Base-by-base conservation (phyloP, 2,797 vertebrate species). In the Parauchenoglanis ngamensis region DNA sequence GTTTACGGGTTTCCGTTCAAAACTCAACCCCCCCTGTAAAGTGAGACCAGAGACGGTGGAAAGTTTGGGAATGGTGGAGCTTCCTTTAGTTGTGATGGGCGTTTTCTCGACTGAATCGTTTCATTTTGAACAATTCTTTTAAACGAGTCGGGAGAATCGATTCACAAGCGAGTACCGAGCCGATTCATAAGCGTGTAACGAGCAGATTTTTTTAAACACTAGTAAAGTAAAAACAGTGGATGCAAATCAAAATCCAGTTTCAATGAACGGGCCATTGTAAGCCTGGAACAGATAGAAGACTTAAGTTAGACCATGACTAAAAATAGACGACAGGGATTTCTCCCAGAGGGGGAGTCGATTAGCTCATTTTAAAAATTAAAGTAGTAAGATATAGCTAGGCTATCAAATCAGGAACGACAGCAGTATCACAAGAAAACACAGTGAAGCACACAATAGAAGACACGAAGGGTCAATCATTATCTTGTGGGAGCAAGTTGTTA, bases 1-100 rank as follows among this genome's bases (percentile, higher is more conserved):
- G 67, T 87, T 90, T 89, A 87, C 87, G 56, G 73, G 67, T 83
- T 83, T 83, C 87, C 86, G 72, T 54, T 40, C 59, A 67, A 73
- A 85, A 63, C 56, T 52, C 40, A 17, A 7, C 44, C 85, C 85
- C 82, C 67, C 46, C 7, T 11, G 73, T 54, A 85, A 77, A 85
- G 10, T 78, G 84, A 85, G 44, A 65, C 73, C 44, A 21, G 21
- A 63, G 84, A 13, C 82, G 35, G 31, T 57, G 83, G 63, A 80
- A 63, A 86, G 57, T 76, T 85, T 61, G 54, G 84, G 77, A 85
- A 84, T 86, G 63, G 76, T 72, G 44, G 49, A 87, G n/a, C 82
- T 85, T 56, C 49, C 65, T 85, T 61, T 73, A n/a, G n/a, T 61
- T 82, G 12, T 56, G 73, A 65, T 77, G 73, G 84, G 84, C 73